phyloP scores from a whole-genome alignment of 92 coral and sea anemone genomes.

The Pocillopora grandis region DNA sequence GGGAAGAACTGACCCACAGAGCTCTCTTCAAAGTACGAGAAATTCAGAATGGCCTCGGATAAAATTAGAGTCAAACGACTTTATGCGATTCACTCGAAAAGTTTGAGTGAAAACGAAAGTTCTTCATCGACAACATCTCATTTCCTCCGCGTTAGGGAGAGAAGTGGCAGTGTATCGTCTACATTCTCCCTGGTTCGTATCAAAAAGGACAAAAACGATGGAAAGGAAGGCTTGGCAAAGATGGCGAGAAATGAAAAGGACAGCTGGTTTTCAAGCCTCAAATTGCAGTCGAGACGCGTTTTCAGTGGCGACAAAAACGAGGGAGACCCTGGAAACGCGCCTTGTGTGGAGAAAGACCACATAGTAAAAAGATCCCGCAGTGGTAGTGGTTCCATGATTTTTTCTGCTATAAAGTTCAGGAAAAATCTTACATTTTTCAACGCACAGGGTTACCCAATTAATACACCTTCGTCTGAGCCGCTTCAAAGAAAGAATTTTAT shows the following conservation, averaged over 20 bases:
- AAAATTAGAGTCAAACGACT: constrained; percentile 32
- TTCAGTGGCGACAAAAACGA: neutral
- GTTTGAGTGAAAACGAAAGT: constrained; percentile 17
- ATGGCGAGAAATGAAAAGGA: neutral
- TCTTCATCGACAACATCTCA: neutral
- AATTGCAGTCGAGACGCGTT: neutral
- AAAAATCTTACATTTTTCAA: constrained; percentile 4
- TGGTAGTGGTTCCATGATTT: constrained; percentile 29
- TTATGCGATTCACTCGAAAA: constrained; percentile 1
- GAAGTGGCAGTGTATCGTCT: neutral
- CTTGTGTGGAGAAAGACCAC: neutral
- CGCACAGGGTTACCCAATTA: constrained; percentile 15
- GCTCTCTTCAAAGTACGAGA: neutral
- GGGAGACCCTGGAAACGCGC: neutral
- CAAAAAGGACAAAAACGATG: constrained; percentile 4
- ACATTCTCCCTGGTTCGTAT: constrained; percentile 21
- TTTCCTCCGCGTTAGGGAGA: neutral
- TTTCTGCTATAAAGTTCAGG: constrained; percentile 1
- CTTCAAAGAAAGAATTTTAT: neutral
- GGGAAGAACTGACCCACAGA: neutral
- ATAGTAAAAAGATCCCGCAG: constrained; percentile 5
- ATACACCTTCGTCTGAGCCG: neutral
- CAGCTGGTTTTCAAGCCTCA: neutral
- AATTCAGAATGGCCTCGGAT: neutral
- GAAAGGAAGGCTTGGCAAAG: neutral